phyloP scores from a whole-genome alignment of 2,797 vertebrate genomes.

The Enteromius treurensis region DNA sequence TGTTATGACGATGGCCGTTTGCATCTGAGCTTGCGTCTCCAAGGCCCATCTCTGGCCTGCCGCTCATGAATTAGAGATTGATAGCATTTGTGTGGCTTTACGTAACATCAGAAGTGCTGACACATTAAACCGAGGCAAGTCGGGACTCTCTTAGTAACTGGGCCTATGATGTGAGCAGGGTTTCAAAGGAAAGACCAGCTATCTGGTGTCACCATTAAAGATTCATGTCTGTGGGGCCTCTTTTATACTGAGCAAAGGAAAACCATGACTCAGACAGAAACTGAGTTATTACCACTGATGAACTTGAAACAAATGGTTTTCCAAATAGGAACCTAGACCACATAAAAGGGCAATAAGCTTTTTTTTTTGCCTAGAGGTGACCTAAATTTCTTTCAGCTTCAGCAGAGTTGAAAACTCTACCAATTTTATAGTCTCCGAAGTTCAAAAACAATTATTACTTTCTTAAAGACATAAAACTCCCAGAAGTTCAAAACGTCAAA shows the following conservation, averaged over 20 bases:
- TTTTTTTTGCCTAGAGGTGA: conserved; percentile 6
- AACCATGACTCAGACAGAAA: conserved; percentile 12
- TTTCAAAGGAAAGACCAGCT: conserved; percentile 53
- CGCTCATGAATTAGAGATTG: conserved; percentile 61
- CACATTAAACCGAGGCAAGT: conserved; percentile 47
- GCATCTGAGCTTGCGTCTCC: conserved; percentile 2
- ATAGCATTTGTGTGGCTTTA: conserved; percentile 46
- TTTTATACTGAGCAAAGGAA: conserved; percentile 16
- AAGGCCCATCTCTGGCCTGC: conserved; percentile 38
- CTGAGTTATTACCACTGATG: conserved; percentile 20
- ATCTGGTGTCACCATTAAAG: conserved; percentile 56
- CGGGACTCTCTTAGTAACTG: conserved; percentile 46
- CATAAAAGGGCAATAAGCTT: not conserved
- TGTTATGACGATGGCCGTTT: not conserved
- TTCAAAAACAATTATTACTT: not conserved
- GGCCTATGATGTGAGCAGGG: conserved; percentile 42
- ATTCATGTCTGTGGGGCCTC: conserved; percentile 41
- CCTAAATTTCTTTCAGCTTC: not conserved
- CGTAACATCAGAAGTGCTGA: conserved; percentile 51
- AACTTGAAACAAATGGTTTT: conserved; percentile 14
- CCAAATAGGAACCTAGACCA: not conserved
- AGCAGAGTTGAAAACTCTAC: conserved; percentile 6
- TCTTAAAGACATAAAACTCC: not conserved
- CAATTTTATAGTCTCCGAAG: not conserved
- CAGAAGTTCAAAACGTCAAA: fast-evolving